phyloP scores from a whole-genome alignment of 2,888 invertebrate genomes.

The Trilocha varians region DNA sequence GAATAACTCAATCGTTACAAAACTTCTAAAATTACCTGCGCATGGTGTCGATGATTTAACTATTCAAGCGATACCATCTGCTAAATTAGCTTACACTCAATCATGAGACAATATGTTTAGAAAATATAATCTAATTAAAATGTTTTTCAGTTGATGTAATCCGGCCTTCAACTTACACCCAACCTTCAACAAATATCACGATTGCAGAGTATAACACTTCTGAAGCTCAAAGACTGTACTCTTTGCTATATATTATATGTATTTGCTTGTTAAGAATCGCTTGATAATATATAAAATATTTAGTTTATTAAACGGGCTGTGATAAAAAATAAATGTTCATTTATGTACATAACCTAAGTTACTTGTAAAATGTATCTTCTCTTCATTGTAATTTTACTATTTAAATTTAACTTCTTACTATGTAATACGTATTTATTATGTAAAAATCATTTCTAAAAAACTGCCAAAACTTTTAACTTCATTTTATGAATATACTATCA shows the following conservation, averaged over 20 bases:
- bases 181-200: constrained; percentile 48
- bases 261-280: constrained; percentile 34
- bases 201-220: constrained; percentile 42
- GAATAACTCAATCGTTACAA: too few relatives aligned
- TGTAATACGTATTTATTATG: background rate
- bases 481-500: too few relatives aligned
- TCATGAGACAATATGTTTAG: background rate
- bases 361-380: constrained; percentile 1
- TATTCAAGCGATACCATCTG: too few relatives aligned
- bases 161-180: constrained; percentile 39
- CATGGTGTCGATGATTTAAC: too few relatives aligned
- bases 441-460: too few relatives aligned
- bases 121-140: background rate
- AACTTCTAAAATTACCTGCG: too few relatives aligned
- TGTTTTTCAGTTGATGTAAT: constrained; percentile 52
- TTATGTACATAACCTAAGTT: constrained; percentile 8
- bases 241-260: constrained; percentile 24
- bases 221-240: constrained; percentile 17
- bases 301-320: constrained; percentile 57
- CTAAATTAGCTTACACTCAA: too few relatives aligned
- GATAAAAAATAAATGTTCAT: constrained; percentile 48
- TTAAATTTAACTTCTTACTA: background rate
- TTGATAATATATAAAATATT: constrained; percentile 34
- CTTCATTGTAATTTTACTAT: background rate
- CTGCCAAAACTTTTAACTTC: too few relatives aligned